A percentile compares a stretch with the other conserved stretches of the same genome.
These are phyloP conservation scores for Cryptosula pallasiana DNA, from an alignment of 2,888 invertebrate species.

Conservation along the genomic window DNA sequence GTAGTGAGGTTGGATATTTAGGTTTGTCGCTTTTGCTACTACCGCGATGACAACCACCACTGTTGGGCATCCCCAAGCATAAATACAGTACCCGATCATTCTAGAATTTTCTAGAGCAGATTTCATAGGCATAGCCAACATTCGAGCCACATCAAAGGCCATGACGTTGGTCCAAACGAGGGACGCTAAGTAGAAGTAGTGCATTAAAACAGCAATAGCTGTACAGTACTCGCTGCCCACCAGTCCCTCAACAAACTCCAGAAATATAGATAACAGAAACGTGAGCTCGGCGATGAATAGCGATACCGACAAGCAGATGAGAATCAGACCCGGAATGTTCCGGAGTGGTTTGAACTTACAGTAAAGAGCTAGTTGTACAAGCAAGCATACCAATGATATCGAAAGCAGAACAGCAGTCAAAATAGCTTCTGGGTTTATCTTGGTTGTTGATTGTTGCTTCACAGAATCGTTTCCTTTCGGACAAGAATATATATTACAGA, in stretches of 20 bases:
- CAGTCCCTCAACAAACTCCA: not conserved
- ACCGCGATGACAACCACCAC: slow-evolving; percentile 24
- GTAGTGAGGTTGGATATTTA: slow-evolving; percentile 7
- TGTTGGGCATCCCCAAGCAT: slow-evolving; percentile 26
- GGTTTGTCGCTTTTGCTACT: not conserved
- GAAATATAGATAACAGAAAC: not conserved
- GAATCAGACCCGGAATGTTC: not conserved
- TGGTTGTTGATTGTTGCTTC: not conserved
- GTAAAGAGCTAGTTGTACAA: not conserved
- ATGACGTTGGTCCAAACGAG: slow-evolving; percentile 60
- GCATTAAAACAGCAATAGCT: slow-evolving; percentile 53
- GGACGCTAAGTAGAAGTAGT: slow-evolving; percentile 57
- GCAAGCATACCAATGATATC: not conserved
- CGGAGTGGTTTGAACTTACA: not conserved
- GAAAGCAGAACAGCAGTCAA: not conserved
- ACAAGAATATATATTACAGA: too few relatives aligned
- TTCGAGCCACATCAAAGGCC: slow-evolving; percentile 60
- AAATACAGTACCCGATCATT: slow-evolving; percentile 25
- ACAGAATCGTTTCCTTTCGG: too few relatives aligned
- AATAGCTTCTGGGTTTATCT: not conserved
- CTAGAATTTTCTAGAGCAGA: slow-evolving; percentile 20
- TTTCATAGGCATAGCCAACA: slow-evolving; percentile 37
- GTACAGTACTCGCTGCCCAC: slow-evolving; percentile 42
- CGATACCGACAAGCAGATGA: not conserved
- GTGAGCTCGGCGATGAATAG: not conserved